Evolutionary conservation across 2,113 vertebrate species (phyloP).

Genomic region (Mesocricetus auratus): DNA sequence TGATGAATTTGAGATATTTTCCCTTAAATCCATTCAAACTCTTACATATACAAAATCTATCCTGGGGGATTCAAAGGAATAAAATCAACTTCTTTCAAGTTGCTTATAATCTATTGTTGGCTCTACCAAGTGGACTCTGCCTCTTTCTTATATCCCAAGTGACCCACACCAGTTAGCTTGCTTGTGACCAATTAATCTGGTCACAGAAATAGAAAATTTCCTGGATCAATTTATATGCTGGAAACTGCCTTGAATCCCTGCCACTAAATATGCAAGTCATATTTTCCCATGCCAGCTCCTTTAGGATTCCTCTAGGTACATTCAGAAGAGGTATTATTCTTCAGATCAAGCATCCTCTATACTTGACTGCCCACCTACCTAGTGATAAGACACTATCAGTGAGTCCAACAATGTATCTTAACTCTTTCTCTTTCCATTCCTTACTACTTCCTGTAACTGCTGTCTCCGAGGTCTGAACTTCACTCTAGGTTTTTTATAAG

Average conservation of each 20-base stretch:
- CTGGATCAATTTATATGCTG: background rate
- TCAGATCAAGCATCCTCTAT: rapidly evolving
- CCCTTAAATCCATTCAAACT: background rate
- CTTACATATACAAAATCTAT: background rate
- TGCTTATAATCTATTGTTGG: background rate
- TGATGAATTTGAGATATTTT: background rate
- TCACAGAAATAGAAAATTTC: background rate
- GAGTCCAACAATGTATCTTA: background rate
- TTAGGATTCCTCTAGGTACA: background rate
- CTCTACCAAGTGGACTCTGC: background rate
- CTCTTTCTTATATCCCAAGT: background rate
- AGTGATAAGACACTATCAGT: rapidly evolving
- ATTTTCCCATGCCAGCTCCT: background rate
- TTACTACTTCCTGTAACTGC: background rate
- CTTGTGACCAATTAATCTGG: background rate
- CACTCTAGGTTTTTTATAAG: background rate
- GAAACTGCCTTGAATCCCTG: background rate
- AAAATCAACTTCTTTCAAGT: background rate
- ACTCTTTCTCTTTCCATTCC: background rate
- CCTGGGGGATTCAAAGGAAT: background rate
- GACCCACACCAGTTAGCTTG: background rate
- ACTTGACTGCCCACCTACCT: background rate
- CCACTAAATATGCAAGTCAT: background rate
- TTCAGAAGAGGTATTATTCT: background rate
- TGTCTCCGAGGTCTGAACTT: background rate